phyloP scores from a whole-genome alignment of 2,888 invertebrate genomes.

The Apantesis nais region DNA sequence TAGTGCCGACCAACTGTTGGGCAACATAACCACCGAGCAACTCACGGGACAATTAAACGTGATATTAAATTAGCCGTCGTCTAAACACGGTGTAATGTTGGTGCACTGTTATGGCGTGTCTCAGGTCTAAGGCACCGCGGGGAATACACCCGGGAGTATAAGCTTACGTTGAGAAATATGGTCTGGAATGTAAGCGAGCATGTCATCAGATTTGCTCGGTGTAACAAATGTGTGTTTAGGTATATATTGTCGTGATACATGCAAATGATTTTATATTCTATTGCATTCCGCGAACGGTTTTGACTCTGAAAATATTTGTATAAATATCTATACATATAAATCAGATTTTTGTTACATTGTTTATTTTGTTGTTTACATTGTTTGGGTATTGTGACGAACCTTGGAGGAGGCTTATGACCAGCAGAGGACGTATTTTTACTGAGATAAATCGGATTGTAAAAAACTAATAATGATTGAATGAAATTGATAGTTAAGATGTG shows the following conservation, averaged over 20 bases:
- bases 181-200: neutral
- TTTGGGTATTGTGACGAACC: no score
- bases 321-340: neutral
- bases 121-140: constrained; percentile 45
- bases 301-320: neutral
- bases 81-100: constrained; percentile 45
- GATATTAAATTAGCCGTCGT: constrained; percentile 50
- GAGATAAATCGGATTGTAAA: no score
- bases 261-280: neutral
- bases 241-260: neutral
- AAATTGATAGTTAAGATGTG: no score
- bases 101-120: constrained; percentile 47
- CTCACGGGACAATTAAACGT: constrained; percentile 40
- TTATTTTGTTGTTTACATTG: no score
- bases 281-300: neutral
- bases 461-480: no score
- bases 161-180: constrained; percentile 20
- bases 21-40: constrained; percentile 14
- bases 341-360: no score
- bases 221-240: neutral
- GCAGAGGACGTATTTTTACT: no score
- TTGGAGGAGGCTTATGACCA: no score
- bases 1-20: neutral
- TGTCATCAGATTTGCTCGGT: constrained; percentile 7
- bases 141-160: constrained; percentile 41